These are phyloP conservation scores for Chlamydotis undulata DNA, from an alignment of 2,113 vertebrate genomes.

Conservation along the genomic window DNA sequence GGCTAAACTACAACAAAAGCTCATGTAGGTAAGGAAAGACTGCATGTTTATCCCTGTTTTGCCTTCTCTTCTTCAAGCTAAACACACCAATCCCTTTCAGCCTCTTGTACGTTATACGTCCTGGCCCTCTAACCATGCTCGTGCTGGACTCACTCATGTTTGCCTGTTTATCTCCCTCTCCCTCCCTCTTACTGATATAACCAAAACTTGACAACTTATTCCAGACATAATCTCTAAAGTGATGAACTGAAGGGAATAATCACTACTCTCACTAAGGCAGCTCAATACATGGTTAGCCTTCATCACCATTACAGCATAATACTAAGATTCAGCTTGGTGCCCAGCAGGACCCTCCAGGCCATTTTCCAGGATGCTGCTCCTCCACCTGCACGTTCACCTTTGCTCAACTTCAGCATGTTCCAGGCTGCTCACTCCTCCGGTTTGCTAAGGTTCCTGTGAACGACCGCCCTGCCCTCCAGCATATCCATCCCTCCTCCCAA, in stretches of 20 bases:
- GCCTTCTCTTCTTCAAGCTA: background rate
- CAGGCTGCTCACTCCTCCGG: background rate
- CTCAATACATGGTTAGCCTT: rapidly evolving
- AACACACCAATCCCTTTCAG: background rate
- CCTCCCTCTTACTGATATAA: background rate
- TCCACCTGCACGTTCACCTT: background rate
- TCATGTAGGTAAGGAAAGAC: background rate
- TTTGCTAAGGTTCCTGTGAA: background rate
- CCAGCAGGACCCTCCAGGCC: background rate
- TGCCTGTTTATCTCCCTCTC: background rate
- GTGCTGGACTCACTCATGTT: background rate
- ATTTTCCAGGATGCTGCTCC: background rate
- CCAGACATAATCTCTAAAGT: background rate
- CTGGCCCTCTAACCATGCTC: background rate
- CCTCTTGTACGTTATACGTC: no score
- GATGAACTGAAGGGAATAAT: background rate
- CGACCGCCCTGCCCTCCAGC: background rate
- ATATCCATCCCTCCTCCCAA: background rate
- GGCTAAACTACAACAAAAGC: no score
- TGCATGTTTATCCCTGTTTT: background rate
- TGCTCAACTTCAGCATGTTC: background rate
- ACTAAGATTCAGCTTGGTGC: background rate
- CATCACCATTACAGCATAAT: background rate
- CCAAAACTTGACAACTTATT: background rate
- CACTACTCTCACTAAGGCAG: background rate